Evolutionary conservation across 2,888 invertebrate genomes (phyloP), one percentile per base, ranked within the genome.

Genomic region (Drosophila infuscata): DNA sequence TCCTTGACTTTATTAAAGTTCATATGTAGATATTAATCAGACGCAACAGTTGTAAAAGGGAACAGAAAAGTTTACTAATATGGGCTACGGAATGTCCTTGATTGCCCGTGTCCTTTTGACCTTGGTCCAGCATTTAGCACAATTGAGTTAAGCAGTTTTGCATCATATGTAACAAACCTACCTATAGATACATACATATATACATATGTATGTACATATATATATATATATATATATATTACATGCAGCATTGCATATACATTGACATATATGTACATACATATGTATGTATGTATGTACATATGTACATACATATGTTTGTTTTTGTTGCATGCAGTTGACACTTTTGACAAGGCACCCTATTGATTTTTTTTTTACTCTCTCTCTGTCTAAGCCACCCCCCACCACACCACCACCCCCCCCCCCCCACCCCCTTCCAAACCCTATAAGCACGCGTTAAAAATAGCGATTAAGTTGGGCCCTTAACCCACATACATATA

Each of bases 321-420:
- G 5, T 62, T 29, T 30, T 46, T 29, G 32, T 43, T 35, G 25
- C 20, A 36, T 60, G 57, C 32, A 62, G 15, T 61, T 52, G 29
- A 38, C 56, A 46, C 52, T 64, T 59, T 54, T 54, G 52, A 62
- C 43, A 20, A 43, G 61, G 33, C 62, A 57, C 67, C 53, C 57
- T 84, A 87, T 84, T 84, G 84, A 84, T 84, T 84, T 54, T 38
- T 84, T 78, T 25, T 15, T 4, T n/a, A 4, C n/a, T 7, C 6
- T 25, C 35, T 35, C 35, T 35, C 35, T 35, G 12, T 12, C 12
- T 35, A 35, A 17, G 25, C 25, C 25, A 25, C 25, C 25, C 1
- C 25, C 25, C 38, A 17, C 38, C 38, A 17, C 6, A 83, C 71
- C 59, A 66, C 61, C 65, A n/a, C 25, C 1, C 25, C 25, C 38